These are phyloP conservation scores for Cariama cristata DNA, from an alignment of 2,113 vertebrate species.

Conservation along the genomic window DNA sequence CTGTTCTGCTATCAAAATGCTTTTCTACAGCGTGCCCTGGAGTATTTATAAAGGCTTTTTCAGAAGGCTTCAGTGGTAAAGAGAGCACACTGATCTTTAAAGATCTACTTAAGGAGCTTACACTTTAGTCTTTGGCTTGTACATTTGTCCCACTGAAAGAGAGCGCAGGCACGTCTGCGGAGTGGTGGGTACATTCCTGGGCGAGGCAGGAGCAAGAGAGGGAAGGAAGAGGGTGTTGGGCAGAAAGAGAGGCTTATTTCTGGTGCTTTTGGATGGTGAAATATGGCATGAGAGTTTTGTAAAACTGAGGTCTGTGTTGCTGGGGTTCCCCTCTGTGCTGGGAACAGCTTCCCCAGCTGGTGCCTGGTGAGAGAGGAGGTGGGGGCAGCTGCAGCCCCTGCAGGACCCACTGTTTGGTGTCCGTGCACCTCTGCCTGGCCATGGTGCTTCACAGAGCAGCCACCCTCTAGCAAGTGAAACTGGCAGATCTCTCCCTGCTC, in stretches of 20 bases:
- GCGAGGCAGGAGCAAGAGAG: not conserved
- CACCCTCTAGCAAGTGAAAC: not conserved
- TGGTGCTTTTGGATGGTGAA: not conserved
- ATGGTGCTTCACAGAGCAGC: not conserved
- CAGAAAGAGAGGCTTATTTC: not conserved
- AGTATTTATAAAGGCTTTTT: not conserved
- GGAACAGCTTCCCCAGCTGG: not conserved
- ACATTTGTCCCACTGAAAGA: accelerated
- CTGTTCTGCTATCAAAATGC: not conserved
- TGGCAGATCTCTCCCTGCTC: accelerated
- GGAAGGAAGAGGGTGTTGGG: not conserved
- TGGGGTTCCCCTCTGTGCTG: not conserved
- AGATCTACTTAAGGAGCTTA: not conserved
- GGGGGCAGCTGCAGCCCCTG: not conserved
- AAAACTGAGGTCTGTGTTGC: no score
- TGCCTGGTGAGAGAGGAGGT: not conserved
- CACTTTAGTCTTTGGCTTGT: not conserved
- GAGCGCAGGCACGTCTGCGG: not conserved
- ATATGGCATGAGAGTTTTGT: accelerated
- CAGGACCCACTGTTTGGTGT: not conserved
- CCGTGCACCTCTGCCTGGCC: accelerated
- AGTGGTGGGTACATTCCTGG: not conserved
- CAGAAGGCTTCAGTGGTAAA: not conserved
- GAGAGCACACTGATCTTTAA: not conserved
- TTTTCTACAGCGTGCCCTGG: accelerated